A percentile compares a stretch with the other conserved stretches of the same genome.
Conservation (phyloP, 2,113 vertebrate species). For the Nibea coibor region DNA sequence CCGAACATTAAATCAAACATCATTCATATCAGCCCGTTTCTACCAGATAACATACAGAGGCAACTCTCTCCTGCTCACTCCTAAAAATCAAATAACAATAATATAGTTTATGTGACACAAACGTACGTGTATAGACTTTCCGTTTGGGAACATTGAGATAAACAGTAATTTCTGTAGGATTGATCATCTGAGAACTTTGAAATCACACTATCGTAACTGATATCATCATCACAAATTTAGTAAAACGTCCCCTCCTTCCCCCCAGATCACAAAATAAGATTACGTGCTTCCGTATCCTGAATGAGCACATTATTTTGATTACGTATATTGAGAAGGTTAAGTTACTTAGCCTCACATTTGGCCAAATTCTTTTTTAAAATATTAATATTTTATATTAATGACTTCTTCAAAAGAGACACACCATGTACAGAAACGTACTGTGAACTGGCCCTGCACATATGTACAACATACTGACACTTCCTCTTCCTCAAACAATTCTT, state of each 20-base stretch:
- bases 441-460: background rate
- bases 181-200: background rate
- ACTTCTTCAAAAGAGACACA: background rate
- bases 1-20: background rate
- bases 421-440: background rate
- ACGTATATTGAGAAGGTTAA: background rate
- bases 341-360: background rate
- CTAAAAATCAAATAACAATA: background rate
- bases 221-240: background rate
- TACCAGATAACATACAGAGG: background rate
- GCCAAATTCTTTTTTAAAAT: background rate
- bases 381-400: background rate
- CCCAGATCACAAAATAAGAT: background rate
- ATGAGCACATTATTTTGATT: background rate
- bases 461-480: conserved; percentile 30
- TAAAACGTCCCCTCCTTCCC: background rate
- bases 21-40: background rate
- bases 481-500: conserved; percentile 44
- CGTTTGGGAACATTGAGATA: background rate
- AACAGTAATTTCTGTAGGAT: too few species aligned
- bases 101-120: background rate
- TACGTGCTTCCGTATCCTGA: accelerated
- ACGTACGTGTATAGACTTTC: background rate
- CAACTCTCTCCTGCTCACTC: background rate
- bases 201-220: background rate